Evolutionary conservation across 1,140 invertebrate species (phyloP), one percentile per base, ranked within the genome.

Genomic region (Helicoverpa armigera): DNA sequence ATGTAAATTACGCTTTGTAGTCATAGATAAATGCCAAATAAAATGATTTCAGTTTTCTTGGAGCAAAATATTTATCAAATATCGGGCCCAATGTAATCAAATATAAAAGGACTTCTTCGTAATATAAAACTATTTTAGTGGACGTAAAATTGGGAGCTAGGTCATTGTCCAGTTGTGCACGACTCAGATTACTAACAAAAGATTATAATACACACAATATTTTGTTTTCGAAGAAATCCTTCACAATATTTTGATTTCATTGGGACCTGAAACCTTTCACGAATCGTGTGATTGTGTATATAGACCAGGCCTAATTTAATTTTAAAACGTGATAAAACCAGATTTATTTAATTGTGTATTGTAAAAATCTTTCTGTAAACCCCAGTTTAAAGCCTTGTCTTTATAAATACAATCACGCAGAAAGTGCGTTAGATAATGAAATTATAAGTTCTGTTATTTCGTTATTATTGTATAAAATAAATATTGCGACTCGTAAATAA

Each of bases 1-100:
- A 91, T 92, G 87, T 93, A 93, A 90, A 91, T 92, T 92, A 94
- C 90, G 92, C 92, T 94, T 92, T 93, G 88, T 94, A 94, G 90
- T 86, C 85, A 92, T 94, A 93, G 87, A 89, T 84, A 87, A 90
- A 89, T 87, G 92, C 92, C 89, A 93, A 91, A 92, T 72, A 60
- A 79, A 79, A 70, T 58, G 53, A 69, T 69, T 70, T 79, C 65
- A 69, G 53, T 79, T 79, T 43, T 70, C 35, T 70, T 69, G 23
- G 50, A 54, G 18, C 48, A 77, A 29, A 67, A 9, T 35, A 54
- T 53, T 53, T 61, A 76, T 35, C 50, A 29, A 56, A 31, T 12
- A 65, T 18, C 1, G 12, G 31, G 35, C 35, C 14, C 13, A 73
- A 73, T 73, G 13, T 31, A 73, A 73, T 58, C 14, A 51, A 61